These are phyloP conservation scores for Centrocercus urophasianus DNA, from an alignment of 2,113 vertebrate species.

Conservation along the genomic window DNA sequence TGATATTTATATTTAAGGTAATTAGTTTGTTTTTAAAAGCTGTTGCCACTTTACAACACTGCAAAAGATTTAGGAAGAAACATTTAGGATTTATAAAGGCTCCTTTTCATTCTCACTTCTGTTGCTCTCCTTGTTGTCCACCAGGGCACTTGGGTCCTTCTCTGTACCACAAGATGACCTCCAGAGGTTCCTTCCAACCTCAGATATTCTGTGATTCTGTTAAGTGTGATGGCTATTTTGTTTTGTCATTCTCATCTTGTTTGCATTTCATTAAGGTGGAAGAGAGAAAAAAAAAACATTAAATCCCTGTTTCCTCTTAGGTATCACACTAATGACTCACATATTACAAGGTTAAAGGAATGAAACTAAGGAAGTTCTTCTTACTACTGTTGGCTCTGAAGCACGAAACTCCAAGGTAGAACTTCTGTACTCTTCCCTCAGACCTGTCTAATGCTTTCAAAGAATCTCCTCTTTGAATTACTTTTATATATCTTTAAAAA, in stretches of 20 bases:
- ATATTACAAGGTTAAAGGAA: not conserved
- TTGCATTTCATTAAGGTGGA: not conserved
- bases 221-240: not conserved
- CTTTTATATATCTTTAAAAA: conserved; percentile 16
- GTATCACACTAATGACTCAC: not conserved
- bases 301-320: not conserved
- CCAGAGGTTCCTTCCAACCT: not conserved
- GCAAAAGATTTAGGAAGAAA: not conserved
- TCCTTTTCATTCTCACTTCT: not conserved
- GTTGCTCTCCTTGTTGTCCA: not conserved
- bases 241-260: not conserved
- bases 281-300: not conserved
- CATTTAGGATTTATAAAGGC: not conserved
- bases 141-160: not conserved
- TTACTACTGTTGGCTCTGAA: not conserved
- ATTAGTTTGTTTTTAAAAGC: conserved; percentile 13
- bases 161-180: not conserved
- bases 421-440: not conserved
- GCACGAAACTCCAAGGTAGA: not conserved
- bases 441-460: not conserved
- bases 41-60: not conserved
- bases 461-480: not conserved
- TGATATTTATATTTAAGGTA: not conserved
- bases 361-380: not conserved
- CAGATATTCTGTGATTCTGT: not conserved